These are phyloP conservation scores for Progne subis DNA, from an alignment of 2,113 vertebrate genomes.

Conservation along the genomic window DNA sequence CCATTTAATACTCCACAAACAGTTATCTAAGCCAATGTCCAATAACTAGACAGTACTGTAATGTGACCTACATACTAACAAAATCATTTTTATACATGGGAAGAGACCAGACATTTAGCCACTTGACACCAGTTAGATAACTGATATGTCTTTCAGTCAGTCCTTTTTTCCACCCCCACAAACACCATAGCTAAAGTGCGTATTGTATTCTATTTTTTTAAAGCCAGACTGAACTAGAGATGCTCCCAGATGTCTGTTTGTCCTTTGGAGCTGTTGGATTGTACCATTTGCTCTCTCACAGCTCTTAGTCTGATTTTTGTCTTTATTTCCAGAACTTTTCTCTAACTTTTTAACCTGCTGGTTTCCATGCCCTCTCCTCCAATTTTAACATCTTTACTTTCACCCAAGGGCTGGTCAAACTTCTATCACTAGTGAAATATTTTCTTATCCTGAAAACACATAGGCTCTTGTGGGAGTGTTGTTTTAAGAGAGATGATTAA, in stretches of 20 bases:
- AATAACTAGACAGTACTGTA: slow-evolving; percentile 90
- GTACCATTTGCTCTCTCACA: background rate
- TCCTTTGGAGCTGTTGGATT: background rate
- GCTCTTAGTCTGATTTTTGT: background rate
- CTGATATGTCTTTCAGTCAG: slow-evolving; percentile 63
- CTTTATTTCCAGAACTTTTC: background rate
- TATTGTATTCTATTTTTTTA: background rate
- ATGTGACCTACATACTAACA: slow-evolving; percentile 98
- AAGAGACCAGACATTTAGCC: slow-evolving; percentile 77
- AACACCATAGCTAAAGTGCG: background rate
- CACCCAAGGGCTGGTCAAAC: background rate
- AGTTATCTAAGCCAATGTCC: slow-evolving; percentile 96
- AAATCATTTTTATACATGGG: slow-evolving; percentile 82
- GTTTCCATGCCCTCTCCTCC: background rate
- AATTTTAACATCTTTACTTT: background rate
- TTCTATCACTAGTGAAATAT: background rate
- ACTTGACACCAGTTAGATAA: slow-evolving; percentile 81
- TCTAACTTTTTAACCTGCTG: background rate
- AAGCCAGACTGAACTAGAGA: background rate
- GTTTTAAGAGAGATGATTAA: background rate
- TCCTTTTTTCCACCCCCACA: background rate
- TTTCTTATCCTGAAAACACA: background rate
- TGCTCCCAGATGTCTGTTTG: background rate
- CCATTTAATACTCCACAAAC: slow-evolving; percentile 98
- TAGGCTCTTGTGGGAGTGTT: background rate